phyloP scores from a whole-genome alignment of 2,888 invertebrate genomes.

The Nephrotoma appendiculata region DNA sequence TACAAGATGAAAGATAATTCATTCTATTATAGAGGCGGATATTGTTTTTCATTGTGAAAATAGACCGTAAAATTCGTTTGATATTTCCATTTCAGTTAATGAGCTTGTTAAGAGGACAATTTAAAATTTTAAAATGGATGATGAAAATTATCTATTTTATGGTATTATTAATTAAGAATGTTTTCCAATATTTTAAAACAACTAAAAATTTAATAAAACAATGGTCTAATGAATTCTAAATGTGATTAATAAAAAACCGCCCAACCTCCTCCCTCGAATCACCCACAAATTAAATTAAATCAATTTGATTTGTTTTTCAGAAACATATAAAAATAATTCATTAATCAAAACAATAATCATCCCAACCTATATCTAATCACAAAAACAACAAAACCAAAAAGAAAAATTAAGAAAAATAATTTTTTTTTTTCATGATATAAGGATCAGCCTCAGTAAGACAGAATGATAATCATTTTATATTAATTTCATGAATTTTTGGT shows the following conservation, averaged over 20 bases:
- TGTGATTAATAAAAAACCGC: background rate
- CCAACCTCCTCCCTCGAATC: background rate
- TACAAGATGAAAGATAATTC: background rate
- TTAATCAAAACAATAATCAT: constrained; percentile 4
- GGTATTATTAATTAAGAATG: background rate
- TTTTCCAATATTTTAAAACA: background rate
- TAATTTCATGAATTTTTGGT: background rate
- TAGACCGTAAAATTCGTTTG: background rate
- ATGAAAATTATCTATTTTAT: background rate
- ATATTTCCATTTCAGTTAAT: background rate
- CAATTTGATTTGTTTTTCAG: background rate
- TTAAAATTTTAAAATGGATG: background rate
- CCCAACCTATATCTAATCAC: constrained; percentile 3
- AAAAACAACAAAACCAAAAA: background rate
- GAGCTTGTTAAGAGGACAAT: background rate
- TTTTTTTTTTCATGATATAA: background rate
- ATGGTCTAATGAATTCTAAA: background rate
- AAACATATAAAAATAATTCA: background rate
- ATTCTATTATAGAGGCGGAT: background rate
- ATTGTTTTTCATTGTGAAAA: background rate
- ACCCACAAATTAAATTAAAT: background rate
- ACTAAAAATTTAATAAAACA: background rate
- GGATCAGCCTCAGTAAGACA: background rate
- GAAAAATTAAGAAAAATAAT: background rate
- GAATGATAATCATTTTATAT: background rate